Evolutionary conservation across 1,140 invertebrate species (phyloP), one percentile per base, ranked within the genome.

Genomic region (fruit fly (Drosophila melanogaster)): DNA sequence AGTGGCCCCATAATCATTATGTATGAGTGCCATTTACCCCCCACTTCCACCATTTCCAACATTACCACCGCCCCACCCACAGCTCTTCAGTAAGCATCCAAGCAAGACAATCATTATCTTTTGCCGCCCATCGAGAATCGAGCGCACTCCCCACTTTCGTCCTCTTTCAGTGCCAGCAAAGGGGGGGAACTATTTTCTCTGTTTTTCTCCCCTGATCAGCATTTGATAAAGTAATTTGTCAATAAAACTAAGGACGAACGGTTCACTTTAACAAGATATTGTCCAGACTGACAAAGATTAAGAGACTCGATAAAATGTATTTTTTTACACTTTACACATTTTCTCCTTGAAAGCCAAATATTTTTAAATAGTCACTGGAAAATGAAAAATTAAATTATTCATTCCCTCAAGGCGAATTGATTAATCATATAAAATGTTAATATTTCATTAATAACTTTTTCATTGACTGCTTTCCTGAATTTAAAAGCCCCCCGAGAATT

Each of bases 1-100:
- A 85, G 83, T 85, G 69, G 83, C 69, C 78, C 69, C 81, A 85
- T 85, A 87, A 85, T 87, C 81, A 86, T 85, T 85, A 85, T 85
- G 79, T 86, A 85, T 70, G 77, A 84, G 72, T 72, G 61, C 81
- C 77, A 86, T 84, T 84, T 70, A 47, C 66, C 66, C 46, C 60
- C 61, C 30, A 10, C 30, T 10, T 3, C 8, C 19, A 22, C 6
- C 33, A 33, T 33, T 33, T 33, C 33, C 4, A 33, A 33, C 26
- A 49, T 26, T 60, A 19, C 26, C 30, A 30, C 53, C 22, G 19
- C 30, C 38, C 47, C 54, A 40, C n/a, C 15, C 43, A 38, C 46
- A 60, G 40, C 55, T 47, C 66, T 69, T 35, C 37, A 30, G 43
- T 14, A 54, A 35, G 60, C 55, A 57, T 56, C 60, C 55, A 51